These are phyloP conservation scores for Melanotaenia duboulayi DNA, from an alignment of 2,113 vertebrate genomes.

Conservation along the genomic window DNA sequence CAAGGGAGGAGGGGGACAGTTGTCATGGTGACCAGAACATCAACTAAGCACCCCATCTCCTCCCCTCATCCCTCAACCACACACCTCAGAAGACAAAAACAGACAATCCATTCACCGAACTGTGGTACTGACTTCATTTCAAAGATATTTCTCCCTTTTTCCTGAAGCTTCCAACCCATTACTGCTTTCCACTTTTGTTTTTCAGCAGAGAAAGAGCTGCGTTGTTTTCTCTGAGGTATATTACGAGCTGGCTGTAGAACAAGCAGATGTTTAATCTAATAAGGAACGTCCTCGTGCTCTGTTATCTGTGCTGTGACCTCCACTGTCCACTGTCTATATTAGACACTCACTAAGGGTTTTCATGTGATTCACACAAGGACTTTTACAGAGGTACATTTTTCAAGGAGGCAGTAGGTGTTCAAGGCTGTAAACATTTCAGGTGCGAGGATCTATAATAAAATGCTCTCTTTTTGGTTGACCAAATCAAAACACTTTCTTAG, in stretches of 20 bases:
- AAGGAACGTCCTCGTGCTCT: constrained; percentile 38
- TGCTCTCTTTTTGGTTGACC: no score
- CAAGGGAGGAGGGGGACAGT: constrained; percentile 44
- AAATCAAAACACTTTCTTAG: background rate
- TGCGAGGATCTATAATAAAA: background rate
- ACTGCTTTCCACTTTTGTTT: background rate
- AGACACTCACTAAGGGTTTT: constrained; percentile 38
- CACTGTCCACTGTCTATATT: background rate
- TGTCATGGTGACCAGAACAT: constrained; percentile 62
- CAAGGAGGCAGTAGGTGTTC: background rate
- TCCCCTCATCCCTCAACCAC: constrained; percentile 14
- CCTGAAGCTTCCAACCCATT: background rate
- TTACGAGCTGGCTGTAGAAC: background rate
- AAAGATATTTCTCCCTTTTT: background rate
- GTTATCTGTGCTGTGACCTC: constrained; percentile 37
- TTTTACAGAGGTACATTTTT: background rate
- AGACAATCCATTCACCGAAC: constrained; percentile 3
- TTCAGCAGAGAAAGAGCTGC: background rate
- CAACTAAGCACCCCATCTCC: constrained; percentile 45
- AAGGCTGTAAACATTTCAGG: background rate
- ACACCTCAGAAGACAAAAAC: constrained; percentile 48
- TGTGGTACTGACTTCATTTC: background rate
- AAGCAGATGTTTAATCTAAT: constrained; percentile 40
- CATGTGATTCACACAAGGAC: constrained; percentile 60
- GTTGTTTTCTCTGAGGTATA: constrained; percentile 7